A percentile compares a stretch with the other conserved stretches of the same genome.
Conservation (phyloP, 2,113 vertebrate species). For the Menidia beryllina region DNA sequence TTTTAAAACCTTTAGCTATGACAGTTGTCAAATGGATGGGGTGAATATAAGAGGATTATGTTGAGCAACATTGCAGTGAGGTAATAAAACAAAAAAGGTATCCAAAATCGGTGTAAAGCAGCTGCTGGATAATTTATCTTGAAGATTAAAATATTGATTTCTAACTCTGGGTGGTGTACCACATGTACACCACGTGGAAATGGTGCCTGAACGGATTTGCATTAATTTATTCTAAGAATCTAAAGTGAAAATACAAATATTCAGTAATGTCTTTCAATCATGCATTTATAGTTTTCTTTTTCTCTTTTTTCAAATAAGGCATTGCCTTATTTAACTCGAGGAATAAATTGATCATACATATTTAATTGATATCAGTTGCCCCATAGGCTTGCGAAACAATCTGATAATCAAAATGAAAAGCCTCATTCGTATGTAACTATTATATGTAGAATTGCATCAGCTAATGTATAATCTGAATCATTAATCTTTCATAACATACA, state of each 20-base stretch:
- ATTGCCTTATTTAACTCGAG: too few relatives aligned
- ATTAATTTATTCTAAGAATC: not conserved
- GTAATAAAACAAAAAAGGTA: not conserved
- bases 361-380: too few relatives aligned
- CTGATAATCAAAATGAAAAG: too few relatives aligned
- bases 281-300: not conserved
- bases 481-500: slow-evolving; percentile 41
- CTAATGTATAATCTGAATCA: slow-evolving; percentile 22
- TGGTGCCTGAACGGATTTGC: not conserved
- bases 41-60: not conserved
- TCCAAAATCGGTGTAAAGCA: not conserved
- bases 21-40: slow-evolving; percentile 19
- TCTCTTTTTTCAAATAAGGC: too few relatives aligned
- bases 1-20: slow-evolving; percentile 23
- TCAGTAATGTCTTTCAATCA: not conserved
- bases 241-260: not conserved
- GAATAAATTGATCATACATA: too few relatives aligned
- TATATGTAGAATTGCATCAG: slow-evolving; percentile 33
- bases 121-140: not conserved
- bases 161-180: not conserved
- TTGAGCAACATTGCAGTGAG: not conserved
- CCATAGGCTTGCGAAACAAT: too few relatives aligned
- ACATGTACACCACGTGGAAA: too few relatives aligned
- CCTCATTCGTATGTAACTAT: not conserved
- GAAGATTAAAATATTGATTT: not conserved